Evolutionary conservation across 2,888 invertebrate species (phyloP), one percentile per base, ranked within the genome.

Genomic region (Rhogogaster chlorosoma): DNA sequence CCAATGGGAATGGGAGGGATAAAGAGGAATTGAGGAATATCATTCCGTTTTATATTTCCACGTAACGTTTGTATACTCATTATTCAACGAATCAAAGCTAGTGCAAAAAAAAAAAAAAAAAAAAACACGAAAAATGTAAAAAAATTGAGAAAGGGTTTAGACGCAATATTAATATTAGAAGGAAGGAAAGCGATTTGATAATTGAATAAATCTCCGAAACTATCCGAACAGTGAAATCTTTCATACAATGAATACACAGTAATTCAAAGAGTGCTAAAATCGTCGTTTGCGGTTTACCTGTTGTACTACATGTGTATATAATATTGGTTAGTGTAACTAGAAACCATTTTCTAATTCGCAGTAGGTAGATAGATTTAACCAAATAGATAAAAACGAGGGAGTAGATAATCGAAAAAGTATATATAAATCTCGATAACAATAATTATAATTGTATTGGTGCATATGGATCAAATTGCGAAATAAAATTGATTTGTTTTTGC

Each of bases 41-140:
- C 67, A 67, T 67, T 67, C 67, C 29, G 67, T 67, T 67, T 32
- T 67, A 32, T 67, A 67, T 67, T 67, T 67, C 18, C 32, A 67
- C 67, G 67, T 32, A 32, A 61, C 26, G 32, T 32, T 12, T 5
- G 12, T 57, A 57, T 57, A 22, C 57, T 9, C 18, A 67, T 32
- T 26, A 61, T 26, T 61, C 61, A 61, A 61, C 26, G 3, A 61
- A 26, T 61, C 3, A 26, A 26, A 61, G 12, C 61, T 61, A 61
- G 12, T 61, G 61, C 53, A n/a, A n/a, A n/a, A 18, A n/a, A 2
- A 2, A 7, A 0, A n/a, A 7, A n/a, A 18, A 38, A 38, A n/a
- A n/a, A n/a, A n/a, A n/a, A n/a, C n/a, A n/a, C n/a, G n/a, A n/a
- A n/a, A n/a, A 45, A 15, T 45, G 2, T 0, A n/a, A 53, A 53